Evolutionary conservation across 1,140 invertebrate species (phyloP).

Genomic region (Bombus superbus): DNA sequence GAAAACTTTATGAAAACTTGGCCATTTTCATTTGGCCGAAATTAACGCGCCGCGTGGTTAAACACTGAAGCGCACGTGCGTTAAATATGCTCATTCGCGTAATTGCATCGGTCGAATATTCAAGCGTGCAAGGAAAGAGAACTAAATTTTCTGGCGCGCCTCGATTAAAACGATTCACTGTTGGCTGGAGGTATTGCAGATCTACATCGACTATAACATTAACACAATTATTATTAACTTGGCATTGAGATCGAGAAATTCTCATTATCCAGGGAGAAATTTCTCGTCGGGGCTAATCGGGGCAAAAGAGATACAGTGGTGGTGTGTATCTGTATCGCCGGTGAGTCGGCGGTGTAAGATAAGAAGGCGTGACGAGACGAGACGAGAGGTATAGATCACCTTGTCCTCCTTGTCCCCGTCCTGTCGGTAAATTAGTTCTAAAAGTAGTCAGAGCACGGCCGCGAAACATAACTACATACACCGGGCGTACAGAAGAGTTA

Average conservation of each 20-base stretch:
- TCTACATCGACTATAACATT: background rate
- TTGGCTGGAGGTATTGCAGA: background rate
- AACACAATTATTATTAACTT: background rate
- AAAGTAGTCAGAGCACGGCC: constrained; percentile 52
- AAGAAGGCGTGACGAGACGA: no score
- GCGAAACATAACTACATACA: constrained; percentile 45
- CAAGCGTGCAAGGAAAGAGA: constrained; percentile 2
- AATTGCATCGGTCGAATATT: constrained; percentile 36
- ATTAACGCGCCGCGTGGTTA: constrained; percentile 20
- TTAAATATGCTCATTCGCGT: constrained; percentile 44
- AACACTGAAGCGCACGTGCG: constrained; percentile 32
- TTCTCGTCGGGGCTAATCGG: constrained; percentile 12
- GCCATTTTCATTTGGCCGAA: constrained; percentile 14
- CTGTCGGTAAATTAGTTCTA: constrained; percentile 47
- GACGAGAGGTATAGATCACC: background rate
- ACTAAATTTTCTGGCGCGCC: constrained; percentile 9
- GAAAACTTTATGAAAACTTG: constrained; percentile 17
- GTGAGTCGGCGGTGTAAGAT: background rate
- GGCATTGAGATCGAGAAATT: background rate
- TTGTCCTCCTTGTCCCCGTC: background rate
- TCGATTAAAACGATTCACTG: background rate
- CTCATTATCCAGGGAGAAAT: constrained; percentile 23
- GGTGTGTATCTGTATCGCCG: no score
- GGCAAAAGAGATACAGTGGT: background rate
- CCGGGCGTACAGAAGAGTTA: constrained; percentile 36